A percentile compares a stretch with the other conserved stretches of the same genome.
These are phyloP conservation scores for Zygothrica quintamaculata DNA, from an alignment of 2,888 invertebrate genomes.

Conservation along the genomic window DNA sequence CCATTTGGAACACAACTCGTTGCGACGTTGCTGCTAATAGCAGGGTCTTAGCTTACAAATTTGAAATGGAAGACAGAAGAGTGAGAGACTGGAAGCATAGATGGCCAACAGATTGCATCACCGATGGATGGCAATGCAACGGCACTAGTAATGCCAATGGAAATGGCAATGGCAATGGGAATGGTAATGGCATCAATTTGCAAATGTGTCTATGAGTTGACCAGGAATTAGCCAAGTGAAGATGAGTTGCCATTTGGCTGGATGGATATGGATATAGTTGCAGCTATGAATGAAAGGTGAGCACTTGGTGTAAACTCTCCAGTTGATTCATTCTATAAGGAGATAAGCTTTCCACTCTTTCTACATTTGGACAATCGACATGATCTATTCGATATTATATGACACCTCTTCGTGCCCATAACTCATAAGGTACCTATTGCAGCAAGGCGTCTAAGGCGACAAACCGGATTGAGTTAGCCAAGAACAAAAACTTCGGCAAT, in stretches of 20 bases:
- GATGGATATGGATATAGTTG: constrained; percentile 38
- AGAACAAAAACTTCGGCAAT: constrained; percentile 64
- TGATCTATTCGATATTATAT: constrained; percentile 32
- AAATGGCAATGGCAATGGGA: constrained; percentile 19
- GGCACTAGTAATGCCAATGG: not conserved
- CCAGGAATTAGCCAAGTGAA: constrained; percentile 26
- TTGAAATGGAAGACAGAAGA: constrained; percentile 43
- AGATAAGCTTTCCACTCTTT: constrained; percentile 55
- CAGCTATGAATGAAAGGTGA: constrained; percentile 31
- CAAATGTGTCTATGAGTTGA: constrained; percentile 50
- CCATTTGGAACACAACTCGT: constrained; percentile 42
- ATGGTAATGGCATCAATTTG: constrained; percentile 45
- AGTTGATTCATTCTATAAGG: constrained; percentile 35
- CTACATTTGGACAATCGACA: constrained; percentile 30
- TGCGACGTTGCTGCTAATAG: constrained; percentile 56
- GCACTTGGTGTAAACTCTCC: constrained; percentile 20
- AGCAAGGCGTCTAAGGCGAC: constrained; percentile 1
- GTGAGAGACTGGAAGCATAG: constrained; percentile 4
- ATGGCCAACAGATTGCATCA: constrained; percentile 62
- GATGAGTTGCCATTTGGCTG: constrained; percentile 61
- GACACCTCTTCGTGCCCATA: constrained; percentile 57
- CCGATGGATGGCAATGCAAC: constrained; percentile 30
- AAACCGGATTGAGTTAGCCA: constrained; percentile 30
- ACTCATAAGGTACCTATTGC: constrained; percentile 50
- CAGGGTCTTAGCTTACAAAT: constrained; percentile 56